Evolutionary conservation across 2,113 vertebrate genomes (phyloP).

Genomic region (Odocoileus virginianus): DNA sequence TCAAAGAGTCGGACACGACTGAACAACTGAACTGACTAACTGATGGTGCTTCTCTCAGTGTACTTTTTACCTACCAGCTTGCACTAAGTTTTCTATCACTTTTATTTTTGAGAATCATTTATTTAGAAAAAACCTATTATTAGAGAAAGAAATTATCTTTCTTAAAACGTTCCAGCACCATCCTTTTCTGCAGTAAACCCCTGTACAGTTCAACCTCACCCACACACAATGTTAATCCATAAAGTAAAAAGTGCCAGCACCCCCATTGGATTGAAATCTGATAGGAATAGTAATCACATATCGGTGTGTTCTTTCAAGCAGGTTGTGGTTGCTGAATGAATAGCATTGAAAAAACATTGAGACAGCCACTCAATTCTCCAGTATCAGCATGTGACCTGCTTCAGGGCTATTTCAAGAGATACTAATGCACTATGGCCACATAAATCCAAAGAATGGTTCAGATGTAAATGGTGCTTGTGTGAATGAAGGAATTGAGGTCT

Average conservation of each 20-base stretch:
- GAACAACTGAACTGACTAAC: not conserved
- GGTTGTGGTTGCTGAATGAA: not conserved
- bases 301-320: not conserved
- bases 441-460: constrained; percentile 34
- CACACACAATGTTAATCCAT: not conserved
- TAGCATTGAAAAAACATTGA: not conserved
- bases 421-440: not conserved
- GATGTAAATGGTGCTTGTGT: constrained; percentile 1
- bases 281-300: not conserved
- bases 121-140: not conserved
- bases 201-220: not conserved
- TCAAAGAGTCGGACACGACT: accelerated
- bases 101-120: not conserved
- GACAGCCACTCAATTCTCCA: not conserved
- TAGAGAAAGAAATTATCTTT: not conserved
- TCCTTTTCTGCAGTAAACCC: not conserved
- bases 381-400: not conserved
- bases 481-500: not conserved
- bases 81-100: not conserved
- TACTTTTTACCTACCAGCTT: not conserved
- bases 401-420: constrained; percentile 25
- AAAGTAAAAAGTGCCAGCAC: not conserved
- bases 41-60: not conserved
- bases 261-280: not conserved
- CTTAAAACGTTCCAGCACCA: not conserved